phyloP scores from a whole-genome alignment of 1,140 invertebrate genomes.

The Calycopis cecrops region DNA sequence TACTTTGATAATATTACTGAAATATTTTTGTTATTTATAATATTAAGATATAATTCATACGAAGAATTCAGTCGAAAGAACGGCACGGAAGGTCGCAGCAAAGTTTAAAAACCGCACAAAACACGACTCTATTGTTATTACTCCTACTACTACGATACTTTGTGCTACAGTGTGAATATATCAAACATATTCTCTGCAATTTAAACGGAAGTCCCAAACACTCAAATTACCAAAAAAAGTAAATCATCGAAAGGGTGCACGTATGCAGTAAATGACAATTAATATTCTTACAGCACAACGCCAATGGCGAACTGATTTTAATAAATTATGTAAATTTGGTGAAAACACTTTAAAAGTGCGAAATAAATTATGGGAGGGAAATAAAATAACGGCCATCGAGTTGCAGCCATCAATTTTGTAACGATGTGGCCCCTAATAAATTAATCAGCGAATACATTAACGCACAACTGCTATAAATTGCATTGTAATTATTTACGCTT shows the following conservation, averaged over 20 bases:
- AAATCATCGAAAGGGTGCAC: not conserved
- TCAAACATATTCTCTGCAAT: too few relatives aligned
- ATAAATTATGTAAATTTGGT: constrained; percentile 19
- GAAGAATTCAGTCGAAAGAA: too few relatives aligned
- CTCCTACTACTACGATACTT: too few relatives aligned
- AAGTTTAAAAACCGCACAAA: too few relatives aligned
- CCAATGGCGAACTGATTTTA: constrained; percentile 14
- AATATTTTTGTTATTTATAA: too few relatives aligned
- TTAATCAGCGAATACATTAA: constrained; percentile 49
- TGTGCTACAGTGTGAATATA: too few relatives aligned
- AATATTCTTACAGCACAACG: constrained; percentile 14
- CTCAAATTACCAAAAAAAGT: too few relatives aligned
- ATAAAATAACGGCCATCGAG: constrained; percentile 24
- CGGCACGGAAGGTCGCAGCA: too few relatives aligned
- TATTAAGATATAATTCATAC: too few relatives aligned
- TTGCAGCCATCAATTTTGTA: constrained; percentile 36
- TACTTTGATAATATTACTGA: too few relatives aligned
- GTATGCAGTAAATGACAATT: constrained; percentile 8
- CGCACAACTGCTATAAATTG: constrained; percentile 43
- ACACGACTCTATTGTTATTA: too few relatives aligned
- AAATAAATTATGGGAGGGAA: constrained; percentile 16
- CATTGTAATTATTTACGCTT: constrained; percentile 42
- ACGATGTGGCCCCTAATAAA: constrained; percentile 50
- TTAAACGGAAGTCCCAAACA: too few relatives aligned
- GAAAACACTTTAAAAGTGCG: constrained; percentile 16